Evolutionary conservation across 2,797 vertebrate genomes (phyloP).

Genomic region (Sarcophilus harrisii): DNA sequence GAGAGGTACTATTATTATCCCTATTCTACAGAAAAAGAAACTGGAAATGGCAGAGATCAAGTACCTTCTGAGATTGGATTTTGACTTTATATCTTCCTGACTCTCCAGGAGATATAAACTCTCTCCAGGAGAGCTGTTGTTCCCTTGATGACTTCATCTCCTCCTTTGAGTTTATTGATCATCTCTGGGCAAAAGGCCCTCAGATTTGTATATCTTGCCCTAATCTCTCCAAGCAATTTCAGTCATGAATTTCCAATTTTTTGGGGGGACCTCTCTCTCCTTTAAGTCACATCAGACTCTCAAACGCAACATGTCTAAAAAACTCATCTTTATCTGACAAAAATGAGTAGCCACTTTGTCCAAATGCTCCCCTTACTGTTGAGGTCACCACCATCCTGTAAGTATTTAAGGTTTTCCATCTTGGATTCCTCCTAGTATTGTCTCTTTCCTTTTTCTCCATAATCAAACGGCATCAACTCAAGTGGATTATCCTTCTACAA

Average conservation of each 20-base stretch:
- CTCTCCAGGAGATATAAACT: too few relatives aligned
- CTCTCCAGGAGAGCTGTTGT: too few relatives aligned
- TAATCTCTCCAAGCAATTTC: background rate
- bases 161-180: too few relatives aligned
- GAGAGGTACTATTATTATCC: too few relatives aligned
- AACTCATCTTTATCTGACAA: background rate
- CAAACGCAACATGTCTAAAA: background rate
- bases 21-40: too few relatives aligned
- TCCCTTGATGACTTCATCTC: too few relatives aligned
- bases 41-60: too few relatives aligned
- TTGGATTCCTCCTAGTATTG: background rate
- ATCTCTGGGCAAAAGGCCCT: background rate
- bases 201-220: background rate
- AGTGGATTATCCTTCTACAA: background rate
- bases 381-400: background rate
- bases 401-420: background rate
- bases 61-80: too few relatives aligned
- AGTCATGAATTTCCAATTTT: fast-evolving
- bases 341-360: background rate
- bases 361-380: background rate
- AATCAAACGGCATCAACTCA: background rate
- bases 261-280: background rate
- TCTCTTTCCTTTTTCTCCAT: background rate
- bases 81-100: too few relatives aligned
- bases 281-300: background rate